These are phyloP conservation scores for Cliona cf. orientalis DNA, from an alignment of 37 sponge, comb jelly and placozoan genomes.

Conservation along the genomic window DNA sequence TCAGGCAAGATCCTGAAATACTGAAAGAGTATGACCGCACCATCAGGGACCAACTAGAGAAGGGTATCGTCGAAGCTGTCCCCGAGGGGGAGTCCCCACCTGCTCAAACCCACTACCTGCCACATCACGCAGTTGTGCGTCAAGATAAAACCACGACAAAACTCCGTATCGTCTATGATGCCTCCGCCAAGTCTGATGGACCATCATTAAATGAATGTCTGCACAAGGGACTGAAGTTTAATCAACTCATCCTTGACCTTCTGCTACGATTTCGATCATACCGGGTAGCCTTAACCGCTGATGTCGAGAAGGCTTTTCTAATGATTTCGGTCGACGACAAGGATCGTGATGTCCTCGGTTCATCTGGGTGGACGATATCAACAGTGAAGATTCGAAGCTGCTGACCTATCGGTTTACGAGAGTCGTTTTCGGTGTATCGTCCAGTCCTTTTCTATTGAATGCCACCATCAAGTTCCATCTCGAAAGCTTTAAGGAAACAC, in stretches of 20 bases:
- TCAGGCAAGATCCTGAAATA: constrained; percentile 21
- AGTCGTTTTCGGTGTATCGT: no score
- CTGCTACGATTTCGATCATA: constrained; percentile 10
- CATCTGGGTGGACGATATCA: no score
- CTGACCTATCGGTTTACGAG: no score
- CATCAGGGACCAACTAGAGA: constrained; percentile 34
- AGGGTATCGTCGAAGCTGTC: constrained; percentile 34
- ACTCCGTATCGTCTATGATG: constrained; percentile 37
- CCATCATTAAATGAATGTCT: constrained; percentile 16
- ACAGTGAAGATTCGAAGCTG: no score
- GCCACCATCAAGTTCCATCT: no score
- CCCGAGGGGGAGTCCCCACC: no score
- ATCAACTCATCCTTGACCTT: constrained; percentile 10
- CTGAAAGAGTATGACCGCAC: constrained; percentile 22
- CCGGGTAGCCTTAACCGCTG: constrained; percentile 19
- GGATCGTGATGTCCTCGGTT: no score
- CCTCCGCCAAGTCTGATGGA: constrained; percentile 19
- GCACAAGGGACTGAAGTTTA: background rate
- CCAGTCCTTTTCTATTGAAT: no score
- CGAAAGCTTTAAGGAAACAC: no score
- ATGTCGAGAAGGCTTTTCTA: constrained; percentile 42
- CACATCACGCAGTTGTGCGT: constrained; percentile 35
- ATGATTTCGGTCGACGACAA: no score
- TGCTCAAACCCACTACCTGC: constrained; percentile 59
- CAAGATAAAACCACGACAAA: constrained; percentile 29